Evolutionary conservation across 2,113 vertebrate species (phyloP).

Genomic region (Australoheros scitulus): DNA sequence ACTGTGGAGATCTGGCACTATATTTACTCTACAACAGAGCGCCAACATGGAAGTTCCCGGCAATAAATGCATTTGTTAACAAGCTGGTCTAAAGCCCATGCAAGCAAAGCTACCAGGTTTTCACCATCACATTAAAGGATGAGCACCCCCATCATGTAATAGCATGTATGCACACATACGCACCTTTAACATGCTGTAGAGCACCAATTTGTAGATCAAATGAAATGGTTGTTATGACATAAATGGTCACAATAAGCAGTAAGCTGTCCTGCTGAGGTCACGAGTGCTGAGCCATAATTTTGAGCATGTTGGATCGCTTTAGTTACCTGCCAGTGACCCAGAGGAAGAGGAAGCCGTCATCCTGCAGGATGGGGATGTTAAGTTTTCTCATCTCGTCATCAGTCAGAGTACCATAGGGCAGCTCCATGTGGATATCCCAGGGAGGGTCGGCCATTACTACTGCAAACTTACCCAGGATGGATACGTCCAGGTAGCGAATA

Average conservation of each 20-base stretch:
- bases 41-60: neutral
- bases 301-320: neutral
- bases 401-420: constrained; percentile 92
- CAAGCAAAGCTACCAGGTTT: neutral
- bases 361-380: constrained; percentile 92
- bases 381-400: constrained; percentile 96
- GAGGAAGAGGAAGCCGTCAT: constrained; percentile 94
- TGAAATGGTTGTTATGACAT: neutral
- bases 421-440: constrained; percentile 97
- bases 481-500: constrained; percentile 91
- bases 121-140: neutral
- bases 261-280: neutral
- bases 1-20: neutral
- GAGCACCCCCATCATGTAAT: no score
- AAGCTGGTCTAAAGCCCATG: neutral
- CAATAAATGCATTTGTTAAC: neutral
- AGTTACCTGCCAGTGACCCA: constrained; percentile 94
- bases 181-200: neutral
- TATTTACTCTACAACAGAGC: neutral
- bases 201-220: rapidly evolving
- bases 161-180: neutral
- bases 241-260: neutral
- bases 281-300: rapidly evolving
- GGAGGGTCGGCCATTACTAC: constrained; percentile 97
- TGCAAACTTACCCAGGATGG: constrained; percentile 93